Conservation (phyloP, 2,888 invertebrate species). For the Macrosiphum euphorbiae region DNA sequence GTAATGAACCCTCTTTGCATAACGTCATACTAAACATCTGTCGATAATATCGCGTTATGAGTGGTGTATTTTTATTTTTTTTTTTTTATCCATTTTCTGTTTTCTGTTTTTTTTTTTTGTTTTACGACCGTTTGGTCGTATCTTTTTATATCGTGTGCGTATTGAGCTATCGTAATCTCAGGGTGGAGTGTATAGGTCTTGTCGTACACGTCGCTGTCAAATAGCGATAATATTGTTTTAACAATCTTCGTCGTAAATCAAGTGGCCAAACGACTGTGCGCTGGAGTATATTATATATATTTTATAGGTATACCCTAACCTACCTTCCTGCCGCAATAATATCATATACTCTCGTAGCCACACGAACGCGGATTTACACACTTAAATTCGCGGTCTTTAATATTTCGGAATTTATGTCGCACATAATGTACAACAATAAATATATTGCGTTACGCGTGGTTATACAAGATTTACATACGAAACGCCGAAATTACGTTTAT, state of each 20-base stretch:
- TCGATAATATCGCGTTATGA: not conserved
- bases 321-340: no score
- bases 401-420: slow-evolving; percentile 31
- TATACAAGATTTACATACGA: slow-evolving; percentile 3
- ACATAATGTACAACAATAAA: not conserved
- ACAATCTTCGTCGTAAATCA: not conserved
- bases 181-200: not conserved
- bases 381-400: not conserved
- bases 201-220: not conserved
- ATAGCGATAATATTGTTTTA: not conserved
- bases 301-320: no score
- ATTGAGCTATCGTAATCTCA: not conserved
- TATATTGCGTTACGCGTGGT: not conserved
- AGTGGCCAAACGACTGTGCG: not conserved
- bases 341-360: not conserved
- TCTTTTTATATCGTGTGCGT: not conserved
- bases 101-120: slow-evolving; percentile 15
- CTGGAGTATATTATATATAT: no score
- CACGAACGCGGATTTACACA: not conserved
- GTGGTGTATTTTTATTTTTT: not conserved
- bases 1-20: not conserved
- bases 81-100: not conserved
- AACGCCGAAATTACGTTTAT: slow-evolving; percentile 17
- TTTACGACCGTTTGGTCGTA: not conserved
- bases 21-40: not conserved